Base-by-base conservation (phyloP, 2,888 invertebrate species). In the Xylota sylvarum region DNA sequence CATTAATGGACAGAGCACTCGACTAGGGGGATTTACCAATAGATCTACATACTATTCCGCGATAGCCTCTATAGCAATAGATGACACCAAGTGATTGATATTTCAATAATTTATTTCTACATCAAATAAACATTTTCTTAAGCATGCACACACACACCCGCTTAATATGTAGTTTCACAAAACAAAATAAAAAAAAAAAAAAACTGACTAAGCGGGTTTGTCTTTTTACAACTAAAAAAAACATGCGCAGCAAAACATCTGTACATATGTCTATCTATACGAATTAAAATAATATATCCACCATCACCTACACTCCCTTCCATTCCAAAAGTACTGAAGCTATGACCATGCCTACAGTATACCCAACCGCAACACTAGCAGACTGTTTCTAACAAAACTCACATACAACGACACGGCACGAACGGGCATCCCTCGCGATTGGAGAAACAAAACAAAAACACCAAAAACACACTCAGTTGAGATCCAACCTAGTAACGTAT, bases 361-460 rank as follows among this genome's bases (percentile, higher is more conserved):
- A 43, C 67, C 27, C 37, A 23, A 62, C 50, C 56, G 74, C 81
- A 85, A 81, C 81, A 81, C 81, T 74, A 23, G 19, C 32, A 65
- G 58, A 60, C 10, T 14, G 5, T 27, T 35, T 27, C 40, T 14
- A 69, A 70, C 81, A 79, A n/a, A 23, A 10, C 52, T 40, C 69
- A 67, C 50, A 55, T 58, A 48, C 52, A 67, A 32, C 43, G 23
- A 55, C 12, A 74, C 19, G 43, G 7, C n/a, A 10, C 30, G 46
- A 48, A 35, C 40, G 50, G 78, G 60, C 79, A 84, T 79, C 80
- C 80, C 80, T 74, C 74, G 40, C 73, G 43, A 27, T 70, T 85
- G 81, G 81, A 86, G 77, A 78, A 86, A 78, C 86, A 78, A 85
- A 81, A 85, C 78, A 78, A 78, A 73, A 82, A 67, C 37, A 60